Percentiles rank a stretch among this genome's conserved stretches.
These are phyloP conservation scores for Myripristis jacobus DNA, from an alignment of 2,797 vertebrate genomes.

Conservation along the genomic window DNA sequence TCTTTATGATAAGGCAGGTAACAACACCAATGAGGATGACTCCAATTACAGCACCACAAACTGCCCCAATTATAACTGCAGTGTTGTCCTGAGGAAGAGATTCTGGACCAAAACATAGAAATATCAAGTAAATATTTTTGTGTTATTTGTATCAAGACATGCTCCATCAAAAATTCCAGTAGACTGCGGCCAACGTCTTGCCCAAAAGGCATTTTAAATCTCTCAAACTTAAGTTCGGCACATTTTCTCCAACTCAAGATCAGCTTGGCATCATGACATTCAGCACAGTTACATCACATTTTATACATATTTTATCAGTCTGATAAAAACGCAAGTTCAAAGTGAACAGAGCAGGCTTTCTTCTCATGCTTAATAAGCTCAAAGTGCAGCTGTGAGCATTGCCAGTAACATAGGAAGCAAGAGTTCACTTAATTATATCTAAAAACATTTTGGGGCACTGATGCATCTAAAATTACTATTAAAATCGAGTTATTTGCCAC, in stretches of 20 bases:
- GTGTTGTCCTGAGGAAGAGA: slow-evolving; percentile 85
- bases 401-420: no score
- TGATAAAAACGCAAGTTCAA: no score
- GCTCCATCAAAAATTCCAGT: neutral
- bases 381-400: no score
- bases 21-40: slow-evolving; percentile 86
- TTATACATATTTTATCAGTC: no score
- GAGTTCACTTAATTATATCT: no score
- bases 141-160: no score
- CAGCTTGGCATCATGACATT: neutral
- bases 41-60: slow-evolving; percentile 86
- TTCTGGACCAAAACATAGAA: slow-evolving; percentile 75
- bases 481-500: no score
- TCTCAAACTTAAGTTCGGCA: neutral
- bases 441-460: no score
- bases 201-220: neutral
- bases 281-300: neutral
- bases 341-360: no score
- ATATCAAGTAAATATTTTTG: neutral
- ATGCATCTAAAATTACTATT: no score
- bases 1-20: slow-evolving; percentile 86
- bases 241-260: neutral
- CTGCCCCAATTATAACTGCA: slow-evolving; percentile 85
- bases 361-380: no score
- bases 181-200: neutral